A percentile compares a stretch with the other conserved stretches of the same genome.
Evolutionary conservation across 1,140 invertebrate genomes (phyloP).

Genomic region (Nixonia krombeini): DNA sequence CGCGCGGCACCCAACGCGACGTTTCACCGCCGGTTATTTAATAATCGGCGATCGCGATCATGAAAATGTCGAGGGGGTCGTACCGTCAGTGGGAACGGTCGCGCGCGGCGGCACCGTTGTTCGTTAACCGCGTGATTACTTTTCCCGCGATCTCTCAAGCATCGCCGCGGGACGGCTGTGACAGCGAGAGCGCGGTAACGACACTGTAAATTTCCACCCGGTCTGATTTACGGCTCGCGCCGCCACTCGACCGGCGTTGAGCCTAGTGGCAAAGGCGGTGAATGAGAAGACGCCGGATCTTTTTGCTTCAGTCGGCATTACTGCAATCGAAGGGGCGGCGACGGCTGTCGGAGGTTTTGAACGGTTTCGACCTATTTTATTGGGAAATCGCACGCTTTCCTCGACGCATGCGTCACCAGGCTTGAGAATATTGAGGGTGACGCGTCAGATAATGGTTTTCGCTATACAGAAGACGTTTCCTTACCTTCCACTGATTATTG

Average conservation of each 20-base stretch:
- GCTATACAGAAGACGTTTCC: neutral
- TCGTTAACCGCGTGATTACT: slow-evolving; percentile 29
- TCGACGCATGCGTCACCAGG: too few relatives aligned
- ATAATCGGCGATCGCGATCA: slow-evolving; percentile 27
- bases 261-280: slow-evolving; percentile 7
- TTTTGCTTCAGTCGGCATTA: neutral
- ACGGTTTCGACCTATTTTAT: neutral
- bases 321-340: neutral
- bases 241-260: too few relatives aligned
- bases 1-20: slow-evolving; percentile 2
- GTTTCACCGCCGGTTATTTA: slow-evolving; percentile 20
- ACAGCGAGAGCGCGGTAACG: slow-evolving; percentile 25
- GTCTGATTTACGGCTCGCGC: slow-evolving; percentile 37
- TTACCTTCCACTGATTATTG: too few relatives aligned
- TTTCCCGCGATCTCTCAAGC: slow-evolving; percentile 7
- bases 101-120: slow-evolving; percentile 21
- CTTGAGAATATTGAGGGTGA: too few relatives aligned
- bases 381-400: neutral
- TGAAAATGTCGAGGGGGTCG: slow-evolving; percentile 22
- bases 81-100: neutral
- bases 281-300: neutral
- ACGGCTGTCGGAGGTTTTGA: too few relatives aligned
- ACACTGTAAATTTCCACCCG: slow-evolving; percentile 46
- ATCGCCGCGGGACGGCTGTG: slow-evolving; percentile 13
- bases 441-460: neutral